phyloP scores from a whole-genome alignment of 2,113 vertebrate species.

The Clarias magur region DNA sequence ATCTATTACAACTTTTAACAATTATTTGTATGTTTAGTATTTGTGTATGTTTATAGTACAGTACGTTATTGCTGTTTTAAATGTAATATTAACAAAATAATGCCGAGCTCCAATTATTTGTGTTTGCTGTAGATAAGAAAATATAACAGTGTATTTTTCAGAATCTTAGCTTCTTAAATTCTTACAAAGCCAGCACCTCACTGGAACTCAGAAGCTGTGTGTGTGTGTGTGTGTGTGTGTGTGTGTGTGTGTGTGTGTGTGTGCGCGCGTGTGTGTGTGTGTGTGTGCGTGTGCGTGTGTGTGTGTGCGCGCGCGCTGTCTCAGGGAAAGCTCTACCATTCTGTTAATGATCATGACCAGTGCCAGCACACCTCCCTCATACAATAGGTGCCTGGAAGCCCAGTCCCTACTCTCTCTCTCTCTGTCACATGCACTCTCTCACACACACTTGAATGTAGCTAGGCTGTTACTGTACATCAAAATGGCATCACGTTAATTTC shows the following conservation, averaged over 20 bases:
- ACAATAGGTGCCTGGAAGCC: background rate
- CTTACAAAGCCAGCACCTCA: background rate
- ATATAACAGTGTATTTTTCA: background rate
- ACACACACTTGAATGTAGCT: constrained; percentile 2
- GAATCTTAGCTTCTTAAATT: too few relatives aligned
- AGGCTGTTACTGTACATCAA: too few relatives aligned
- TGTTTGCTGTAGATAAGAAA: background rate
- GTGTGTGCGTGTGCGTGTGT: constrained; percentile 17
- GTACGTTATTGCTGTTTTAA: background rate
- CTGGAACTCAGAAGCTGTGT: background rate
- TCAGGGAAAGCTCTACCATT: constrained; percentile 17
- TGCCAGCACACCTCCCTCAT: constrained; percentile 29
- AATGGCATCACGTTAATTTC: too few relatives aligned
- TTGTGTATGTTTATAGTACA: background rate
- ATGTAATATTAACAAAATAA: background rate
- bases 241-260: constrained; percentile 14
- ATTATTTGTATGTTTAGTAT: too few relatives aligned
- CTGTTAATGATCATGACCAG: constrained; percentile 44
- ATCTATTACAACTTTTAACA: background rate
- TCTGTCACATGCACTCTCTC: background rate
- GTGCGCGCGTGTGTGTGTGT: constrained; percentile 28
- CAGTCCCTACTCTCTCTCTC: background rate
- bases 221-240: constrained; percentile 35
- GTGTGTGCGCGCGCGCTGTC: background rate
- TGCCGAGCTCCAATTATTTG: background rate